Conservation (phyloP, 2,888 invertebrate genomes). For the Netelia inedita region DNA sequence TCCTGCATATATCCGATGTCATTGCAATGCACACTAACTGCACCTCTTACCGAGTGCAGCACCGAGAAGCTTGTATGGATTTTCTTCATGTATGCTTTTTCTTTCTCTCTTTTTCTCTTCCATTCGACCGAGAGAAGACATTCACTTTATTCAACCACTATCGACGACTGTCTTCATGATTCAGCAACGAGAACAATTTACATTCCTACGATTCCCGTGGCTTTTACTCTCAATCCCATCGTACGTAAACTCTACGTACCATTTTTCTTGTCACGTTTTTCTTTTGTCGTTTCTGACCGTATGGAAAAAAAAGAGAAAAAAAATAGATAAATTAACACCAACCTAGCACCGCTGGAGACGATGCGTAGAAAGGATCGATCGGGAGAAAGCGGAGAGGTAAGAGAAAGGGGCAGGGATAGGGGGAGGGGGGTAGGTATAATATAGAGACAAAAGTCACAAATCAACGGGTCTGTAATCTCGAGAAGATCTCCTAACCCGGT, state of each 20-base stretch:
- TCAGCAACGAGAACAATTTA: conserved; percentile 40
- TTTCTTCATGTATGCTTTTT: conserved; percentile 19
- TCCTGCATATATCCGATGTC: conserved; percentile 64
- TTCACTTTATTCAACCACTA: conserved; percentile 49
- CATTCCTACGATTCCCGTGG: conserved; percentile 5
- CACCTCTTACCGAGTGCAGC: conserved; percentile 17
- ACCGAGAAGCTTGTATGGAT: conserved; percentile 34
- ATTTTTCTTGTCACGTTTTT: neutral
- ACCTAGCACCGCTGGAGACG: neutral
- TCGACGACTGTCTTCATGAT: conserved; percentile 51
- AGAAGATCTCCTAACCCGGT: conserved; percentile 50
- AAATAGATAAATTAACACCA: conserved; percentile 51
- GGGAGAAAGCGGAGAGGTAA: conserved; percentile 22
- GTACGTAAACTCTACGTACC: too few species aligned
- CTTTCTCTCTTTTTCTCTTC: conserved; percentile 24
- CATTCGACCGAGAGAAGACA: conserved; percentile 39
- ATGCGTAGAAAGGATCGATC: neutral
- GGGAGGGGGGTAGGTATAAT: conserved; percentile 45
- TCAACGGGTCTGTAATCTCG: conserved; percentile 67
- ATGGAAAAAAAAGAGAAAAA: too few species aligned
- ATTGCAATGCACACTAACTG: conserved; percentile 65
- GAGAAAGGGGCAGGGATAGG: conserved; percentile 26
- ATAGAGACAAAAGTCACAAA: conserved; percentile 71
- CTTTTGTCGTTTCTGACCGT: too few species aligned
- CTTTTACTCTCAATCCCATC: neutral